These are phyloP conservation scores for Ichneumoninae sp. DNA, from an alignment of 2,888 invertebrate species.

Conservation along the genomic window DNA sequence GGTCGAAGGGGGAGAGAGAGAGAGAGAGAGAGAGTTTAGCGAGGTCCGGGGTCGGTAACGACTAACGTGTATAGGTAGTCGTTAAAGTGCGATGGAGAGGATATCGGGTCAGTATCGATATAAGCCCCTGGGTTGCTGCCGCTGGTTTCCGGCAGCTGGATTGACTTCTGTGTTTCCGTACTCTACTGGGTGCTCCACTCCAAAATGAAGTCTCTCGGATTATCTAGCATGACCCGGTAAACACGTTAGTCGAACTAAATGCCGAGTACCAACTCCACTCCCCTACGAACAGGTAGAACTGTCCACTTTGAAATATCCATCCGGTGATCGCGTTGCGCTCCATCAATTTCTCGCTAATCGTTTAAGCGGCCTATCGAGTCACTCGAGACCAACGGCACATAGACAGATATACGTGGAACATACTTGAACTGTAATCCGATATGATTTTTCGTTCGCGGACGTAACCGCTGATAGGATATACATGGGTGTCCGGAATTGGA, in stretches of 20 bases:
- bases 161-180: constrained; percentile 62
- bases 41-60: constrained; percentile 58
- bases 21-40: constrained; percentile 51
- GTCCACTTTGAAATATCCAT: constrained; percentile 45
- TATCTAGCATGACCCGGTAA: constrained; percentile 60
- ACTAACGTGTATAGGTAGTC: constrained; percentile 65
- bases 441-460: background rate
- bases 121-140: constrained; percentile 54
- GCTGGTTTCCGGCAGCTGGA: constrained; percentile 56
- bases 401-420: background rate
- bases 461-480: constrained; percentile 2
- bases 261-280: constrained; percentile 22
- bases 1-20: constrained; percentile 3
- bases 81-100: constrained; percentile 67
- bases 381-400: background rate
- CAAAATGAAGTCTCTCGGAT: constrained; percentile 65
- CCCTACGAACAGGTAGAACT: constrained; percentile 28
- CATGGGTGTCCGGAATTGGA: background rate
- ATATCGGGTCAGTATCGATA: constrained; percentile 65
- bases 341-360: constrained; percentile 33
- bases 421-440: background rate
- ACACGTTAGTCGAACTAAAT: constrained; percentile 64
- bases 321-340: constrained; percentile 10
- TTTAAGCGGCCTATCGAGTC: constrained; percentile 31
- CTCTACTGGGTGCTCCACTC: constrained; percentile 55